Base-by-base conservation (phyloP, 2,113 vertebrate species). In the Pao palembangensis region DNA sequence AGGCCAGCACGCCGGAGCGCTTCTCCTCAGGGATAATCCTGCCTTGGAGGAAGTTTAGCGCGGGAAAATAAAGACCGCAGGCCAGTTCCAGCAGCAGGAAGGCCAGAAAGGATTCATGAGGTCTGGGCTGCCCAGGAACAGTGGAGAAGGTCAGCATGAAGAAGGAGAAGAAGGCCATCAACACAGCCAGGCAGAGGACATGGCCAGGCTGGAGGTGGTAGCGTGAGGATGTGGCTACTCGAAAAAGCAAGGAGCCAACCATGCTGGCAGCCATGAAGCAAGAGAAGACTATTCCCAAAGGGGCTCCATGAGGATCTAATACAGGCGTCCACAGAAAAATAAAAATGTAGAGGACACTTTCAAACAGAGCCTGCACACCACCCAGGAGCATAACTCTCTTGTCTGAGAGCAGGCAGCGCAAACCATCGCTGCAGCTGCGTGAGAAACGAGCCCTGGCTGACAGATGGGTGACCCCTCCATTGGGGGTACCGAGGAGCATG, bases 261-360 rank as follows among this genome's bases (percentile, higher is more conserved):
- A 93, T 91, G 79, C 93, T 94, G 74, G 95, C 92, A 1, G 94
- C 93, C 95, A 98, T 97, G 60, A 98, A 90, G 52, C 92, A 89
- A 48, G 95, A 94, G 72, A 98, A 98, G 23, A 96, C 88, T 1
- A 98, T 91, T 62, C 95, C 95, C 67, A 98, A 73, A 0, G 95
- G 95, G 17, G 95, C 91, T 1, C 92, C 92, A 1, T 96, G 88
- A 15, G 94, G 93, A 71, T 96, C 94, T 68, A 97, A 76, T 4
- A 97, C 95, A 0, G 95, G 95, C 0, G 95, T 98, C 95, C 95
- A 98, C 16, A 98, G 91, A 76, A 98, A 98, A 65, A 98, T 88
- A 82, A 98, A 98, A 73, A 98, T 95, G 79, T 94, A 96, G 21
- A 98, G 87, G 44, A 96, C 92, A 34, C 95, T 96, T 81, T 98